A percentile compares a stretch with the other conserved stretches of the same genome.
Evolutionary conservation across 1,140 invertebrate genomes (phyloP).

Genomic region (Epicauta chinensis): DNA sequence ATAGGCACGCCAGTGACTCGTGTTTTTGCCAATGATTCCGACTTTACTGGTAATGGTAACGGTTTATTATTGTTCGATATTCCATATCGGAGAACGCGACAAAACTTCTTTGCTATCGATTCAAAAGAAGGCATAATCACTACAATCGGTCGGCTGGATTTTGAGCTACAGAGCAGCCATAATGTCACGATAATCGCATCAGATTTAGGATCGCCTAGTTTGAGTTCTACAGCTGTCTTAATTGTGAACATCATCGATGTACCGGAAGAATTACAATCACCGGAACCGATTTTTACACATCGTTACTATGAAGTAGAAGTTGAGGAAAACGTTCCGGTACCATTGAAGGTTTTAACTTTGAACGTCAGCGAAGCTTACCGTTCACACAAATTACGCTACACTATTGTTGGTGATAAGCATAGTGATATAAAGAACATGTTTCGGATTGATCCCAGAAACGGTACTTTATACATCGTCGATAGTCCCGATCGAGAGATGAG

Average conservation of each 20-base stretch:
- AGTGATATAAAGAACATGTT: conserved; percentile 52
- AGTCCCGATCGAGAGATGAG: conserved; percentile 63
- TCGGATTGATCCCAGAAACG: conserved; percentile 63
- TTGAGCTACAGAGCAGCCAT: conserved; percentile 57
- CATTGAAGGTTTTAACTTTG: conserved; percentile 60
- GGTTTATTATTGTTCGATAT: conserved; percentile 70
- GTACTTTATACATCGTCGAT: conserved; percentile 60
- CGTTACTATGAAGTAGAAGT: conserved; percentile 72
- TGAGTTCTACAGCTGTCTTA: conserved; percentile 70
- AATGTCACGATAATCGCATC: conserved; percentile 77
- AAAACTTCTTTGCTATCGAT: conserved; percentile 69
- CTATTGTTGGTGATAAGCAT: conserved; percentile 51
- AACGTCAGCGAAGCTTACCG: conserved; percentile 58
- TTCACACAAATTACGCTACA: conserved; percentile 52
- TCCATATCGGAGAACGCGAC: conserved; percentile 51
- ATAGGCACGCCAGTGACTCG: conserved; percentile 62
- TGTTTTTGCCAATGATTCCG: conserved; percentile 78
- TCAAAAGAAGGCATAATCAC: conserved; percentile 74
- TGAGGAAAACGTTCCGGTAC: conserved; percentile 64
- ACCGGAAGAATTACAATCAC: conserved; percentile 49
- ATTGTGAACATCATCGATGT: conserved; percentile 61
- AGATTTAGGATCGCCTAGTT: conserved; percentile 73
- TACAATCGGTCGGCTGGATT: conserved; percentile 66
- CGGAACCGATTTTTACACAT: conserved; percentile 59
- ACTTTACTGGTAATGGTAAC: conserved; percentile 77